phyloP scores from a whole-genome alignment of 2,113 vertebrate genomes.

The Prunella fulvescens region DNA sequence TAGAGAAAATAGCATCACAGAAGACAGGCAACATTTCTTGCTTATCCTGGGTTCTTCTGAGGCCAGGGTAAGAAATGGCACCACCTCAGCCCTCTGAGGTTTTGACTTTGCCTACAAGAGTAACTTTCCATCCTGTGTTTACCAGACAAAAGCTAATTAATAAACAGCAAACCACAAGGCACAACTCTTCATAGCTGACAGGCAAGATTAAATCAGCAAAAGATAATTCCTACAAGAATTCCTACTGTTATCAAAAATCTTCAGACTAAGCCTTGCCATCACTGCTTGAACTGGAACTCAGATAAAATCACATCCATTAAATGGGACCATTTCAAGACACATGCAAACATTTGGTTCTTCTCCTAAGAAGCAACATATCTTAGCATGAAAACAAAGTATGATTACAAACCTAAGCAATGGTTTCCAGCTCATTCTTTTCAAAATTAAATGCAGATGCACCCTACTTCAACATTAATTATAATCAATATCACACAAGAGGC shows the following conservation, averaged over 20 bases:
- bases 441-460: not conserved
- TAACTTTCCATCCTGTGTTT: not conserved
- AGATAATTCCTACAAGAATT: not conserved
- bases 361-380: not conserved
- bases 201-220: not conserved
- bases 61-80: not conserved
- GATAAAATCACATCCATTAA: not conserved
- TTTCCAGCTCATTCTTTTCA: not conserved
- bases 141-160: not conserved
- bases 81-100: not conserved
- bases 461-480: not conserved
- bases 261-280: not conserved
- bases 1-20: not conserved
- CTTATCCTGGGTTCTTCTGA: not conserved
- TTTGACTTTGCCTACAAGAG: not conserved
- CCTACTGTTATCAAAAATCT: not conserved
- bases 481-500: not conserved
- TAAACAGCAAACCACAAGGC: not conserved
- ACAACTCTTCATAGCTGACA: not conserved
- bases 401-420: not conserved
- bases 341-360: not conserved
- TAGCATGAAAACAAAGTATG: not conserved
- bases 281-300: not conserved
- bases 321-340: not conserved
- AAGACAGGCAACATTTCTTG: not conserved